A percentile compares a stretch with the other conserved stretches of the same genome.
Conservation (phyloP, 1,140 invertebrate genomes). For the Papilio polyxenes region DNA sequence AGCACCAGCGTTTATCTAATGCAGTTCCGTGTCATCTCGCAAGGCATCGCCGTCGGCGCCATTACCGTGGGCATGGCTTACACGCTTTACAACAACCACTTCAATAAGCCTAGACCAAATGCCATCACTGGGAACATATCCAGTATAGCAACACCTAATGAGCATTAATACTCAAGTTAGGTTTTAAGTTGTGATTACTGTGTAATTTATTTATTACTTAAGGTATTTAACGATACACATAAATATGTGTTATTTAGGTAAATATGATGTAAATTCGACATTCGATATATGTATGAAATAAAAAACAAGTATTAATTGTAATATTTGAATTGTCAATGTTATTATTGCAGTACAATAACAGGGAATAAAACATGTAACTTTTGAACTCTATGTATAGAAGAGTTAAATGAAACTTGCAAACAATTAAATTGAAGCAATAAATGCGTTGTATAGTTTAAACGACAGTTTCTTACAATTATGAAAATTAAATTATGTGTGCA, state of each 20-base stretch:
- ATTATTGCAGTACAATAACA: background rate
- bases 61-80: constrained; percentile 86
- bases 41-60: constrained; percentile 87
- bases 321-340: no score
- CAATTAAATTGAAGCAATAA: no score
- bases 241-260: background rate
- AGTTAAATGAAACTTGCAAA: background rate
- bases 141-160: constrained; percentile 22
- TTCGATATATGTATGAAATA: background rate
- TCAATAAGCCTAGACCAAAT: constrained; percentile 52
- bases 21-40: constrained; percentile 91
- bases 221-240: constrained; percentile 47
- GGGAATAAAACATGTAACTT: background rate
- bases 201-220: constrained; percentile 23
- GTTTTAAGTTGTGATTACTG: constrained; percentile 15
- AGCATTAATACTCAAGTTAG: background rate
- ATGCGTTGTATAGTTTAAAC: no score
- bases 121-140: constrained; percentile 33
- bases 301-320: background rate
- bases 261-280: background rate
- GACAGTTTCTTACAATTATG: no score
- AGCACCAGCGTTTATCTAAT: constrained; percentile 91
- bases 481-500: no score
- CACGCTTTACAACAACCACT: constrained; percentile 77
- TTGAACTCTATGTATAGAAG: background rate